Evolutionary conservation across 1,140 invertebrate species (phyloP).

Genomic region (Drosophila pruinosa): DNA sequence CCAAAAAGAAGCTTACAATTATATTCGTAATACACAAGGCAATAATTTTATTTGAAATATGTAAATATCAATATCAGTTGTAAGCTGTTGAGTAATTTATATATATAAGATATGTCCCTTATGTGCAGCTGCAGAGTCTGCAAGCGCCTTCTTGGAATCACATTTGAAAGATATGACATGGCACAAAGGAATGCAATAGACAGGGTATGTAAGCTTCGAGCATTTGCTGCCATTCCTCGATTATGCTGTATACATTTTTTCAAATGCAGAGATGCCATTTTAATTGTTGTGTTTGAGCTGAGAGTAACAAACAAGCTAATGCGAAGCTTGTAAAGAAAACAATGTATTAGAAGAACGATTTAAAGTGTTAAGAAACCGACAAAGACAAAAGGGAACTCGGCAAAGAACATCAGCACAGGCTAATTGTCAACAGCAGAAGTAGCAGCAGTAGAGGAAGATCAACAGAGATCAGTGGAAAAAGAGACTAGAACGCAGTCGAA

Average conservation of each 20-base stretch:
- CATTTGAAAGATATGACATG: too few relatives aligned
- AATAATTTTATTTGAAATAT: too few relatives aligned
- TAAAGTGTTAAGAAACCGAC: constrained; percentile 43
- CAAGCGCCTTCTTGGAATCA: too few relatives aligned
- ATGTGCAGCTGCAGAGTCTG: too few relatives aligned
- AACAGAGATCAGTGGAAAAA: constrained; percentile 28
- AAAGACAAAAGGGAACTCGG: constrained; percentile 28
- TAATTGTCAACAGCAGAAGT: constrained; percentile 75
- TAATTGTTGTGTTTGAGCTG: constrained; percentile 57
- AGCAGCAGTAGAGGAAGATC: constrained; percentile 30
- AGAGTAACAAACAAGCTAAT: constrained; percentile 23
- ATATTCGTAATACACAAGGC: too few relatives aligned
- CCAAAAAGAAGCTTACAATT: too few relatives aligned
- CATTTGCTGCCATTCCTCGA: background rate
- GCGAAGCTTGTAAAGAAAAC: constrained; percentile 24
- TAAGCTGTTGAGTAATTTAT: too few relatives aligned
- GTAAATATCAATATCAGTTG: too few relatives aligned
- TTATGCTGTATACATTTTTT: constrained; percentile 17
- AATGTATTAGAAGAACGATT: constrained; percentile 72
- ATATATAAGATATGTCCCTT: too few relatives aligned
- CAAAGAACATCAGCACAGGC: constrained; percentile 31
- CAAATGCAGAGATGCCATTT: constrained; percentile 58
- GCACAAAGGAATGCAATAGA: background rate
- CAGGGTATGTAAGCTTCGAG: background rate
- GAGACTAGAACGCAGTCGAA: constrained; percentile 48